A percentile compares a stretch with the other conserved stretches of the same genome.
Conservation (phyloP, 2,888 invertebrate species). For the Tenodera sinensis region DNA sequence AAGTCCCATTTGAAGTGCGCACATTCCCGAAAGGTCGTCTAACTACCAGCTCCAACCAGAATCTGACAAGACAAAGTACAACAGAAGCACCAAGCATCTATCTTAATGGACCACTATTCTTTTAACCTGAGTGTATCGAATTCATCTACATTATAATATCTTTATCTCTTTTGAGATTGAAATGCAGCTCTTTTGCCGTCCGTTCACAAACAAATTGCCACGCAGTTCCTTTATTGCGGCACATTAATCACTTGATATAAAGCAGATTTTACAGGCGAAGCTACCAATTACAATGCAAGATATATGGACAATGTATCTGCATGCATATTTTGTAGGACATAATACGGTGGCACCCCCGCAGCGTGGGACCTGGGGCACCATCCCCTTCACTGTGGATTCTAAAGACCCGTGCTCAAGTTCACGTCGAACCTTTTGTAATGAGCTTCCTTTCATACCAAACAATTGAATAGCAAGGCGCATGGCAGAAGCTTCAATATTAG, state of each 20-base stretch:
- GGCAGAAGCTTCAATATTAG: background rate
- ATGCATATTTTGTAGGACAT: background rate
- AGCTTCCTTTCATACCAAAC: background rate
- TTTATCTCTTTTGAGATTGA: background rate
- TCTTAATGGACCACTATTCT: background rate
- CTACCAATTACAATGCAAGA: background rate
- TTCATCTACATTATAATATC: background rate
- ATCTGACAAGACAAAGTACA: background rate
- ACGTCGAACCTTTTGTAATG: background rate
- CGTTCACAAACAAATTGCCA: background rate
- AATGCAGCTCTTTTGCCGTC: background rate
- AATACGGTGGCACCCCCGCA: background rate
- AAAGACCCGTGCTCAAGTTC: background rate
- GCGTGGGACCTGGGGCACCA: background rate
- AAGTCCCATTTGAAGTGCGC: too few species aligned
- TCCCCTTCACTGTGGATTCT: background rate
- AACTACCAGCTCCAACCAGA: background rate
- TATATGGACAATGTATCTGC: background rate
- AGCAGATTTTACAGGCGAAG: background rate
- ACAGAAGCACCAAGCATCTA: too few species aligned
- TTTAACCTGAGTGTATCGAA: background rate
- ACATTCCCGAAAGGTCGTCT: too few species aligned
- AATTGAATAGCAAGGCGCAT: background rate
- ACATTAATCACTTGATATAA: background rate
- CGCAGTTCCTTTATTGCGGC: background rate